Base-by-base conservation (phyloP, 2,888 invertebrate genomes). In the Idaea biselata region DNA sequence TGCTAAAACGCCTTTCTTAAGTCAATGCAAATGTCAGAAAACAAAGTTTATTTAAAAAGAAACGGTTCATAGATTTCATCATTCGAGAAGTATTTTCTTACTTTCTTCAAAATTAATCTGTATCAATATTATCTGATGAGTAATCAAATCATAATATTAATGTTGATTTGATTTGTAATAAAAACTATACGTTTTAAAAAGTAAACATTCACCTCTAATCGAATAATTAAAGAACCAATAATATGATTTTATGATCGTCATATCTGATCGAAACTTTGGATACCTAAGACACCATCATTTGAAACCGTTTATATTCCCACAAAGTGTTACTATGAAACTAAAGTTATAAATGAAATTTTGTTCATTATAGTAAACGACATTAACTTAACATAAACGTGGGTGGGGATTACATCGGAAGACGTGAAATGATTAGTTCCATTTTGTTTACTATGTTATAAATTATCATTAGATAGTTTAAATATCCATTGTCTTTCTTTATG, bases 381-480 rank as follows among this genome's bases (percentile, higher is more conserved):
- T 85, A 82, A 75, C 80, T 86, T 85, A 82, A 75, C 80, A 81
- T 81, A 78, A 53, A 75, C 76, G 85, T 87, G 82, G 85, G 87
- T 84, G 84, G 82, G 75, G 74, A 73, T 67, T 65, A 72, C 69
- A 69, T 75, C 78, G 64, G 67, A 68, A 66, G 58, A 63, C 65
- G 68, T 69, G 68, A 67, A 68, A 75, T 73, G 68, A 73, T 73
- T 72, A 68, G 70, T 70, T 70, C 68, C 65, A 68, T 66, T 72
- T 44, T 44, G 44, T 44, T 44, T 58, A 60, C 44, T 44, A 11
- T 44, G 44, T 44, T 44, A 44, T 44, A 44, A 44, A 44, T 44
- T 44, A 44, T 44, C 44, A 44, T 44, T 44, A 44, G 44, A 44
- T 44, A 44, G 44, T 44, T 44, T 44, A 44, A 44, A 44, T 44